Percentiles rank a stretch among this genome's conserved stretches.
Evolutionary conservation across 2,113 vertebrate species (phyloP).

Genomic region (Glaucidium brasilianum): DNA sequence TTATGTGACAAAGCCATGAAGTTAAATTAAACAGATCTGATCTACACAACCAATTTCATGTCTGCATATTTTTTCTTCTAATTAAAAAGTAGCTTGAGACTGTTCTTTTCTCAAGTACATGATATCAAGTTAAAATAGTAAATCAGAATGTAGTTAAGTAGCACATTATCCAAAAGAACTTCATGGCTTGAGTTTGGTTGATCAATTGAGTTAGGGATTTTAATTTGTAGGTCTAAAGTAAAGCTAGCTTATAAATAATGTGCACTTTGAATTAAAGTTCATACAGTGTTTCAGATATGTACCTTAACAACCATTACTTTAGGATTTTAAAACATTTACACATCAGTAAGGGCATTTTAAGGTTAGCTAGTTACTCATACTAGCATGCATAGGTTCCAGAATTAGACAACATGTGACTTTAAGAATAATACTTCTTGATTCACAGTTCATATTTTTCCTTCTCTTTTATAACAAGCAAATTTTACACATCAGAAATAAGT

Average conservation of each 20-base stretch:
- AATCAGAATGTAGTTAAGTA: constrained; percentile 5
- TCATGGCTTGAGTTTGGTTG: not conserved
- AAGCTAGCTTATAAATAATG: not conserved
- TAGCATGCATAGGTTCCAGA: not conserved
- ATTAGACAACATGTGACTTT: not conserved
- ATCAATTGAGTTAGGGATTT: not conserved
- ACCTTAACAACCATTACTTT: not conserved
- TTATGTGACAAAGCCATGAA: constrained; percentile 56
- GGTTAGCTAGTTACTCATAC: not conserved
- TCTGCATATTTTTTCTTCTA: constrained; percentile 27
- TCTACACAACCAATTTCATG: constrained; percentile 9
- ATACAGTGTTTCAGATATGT: not conserved
- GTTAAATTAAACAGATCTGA: constrained; percentile 66
- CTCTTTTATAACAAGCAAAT: not conserved
- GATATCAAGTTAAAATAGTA: not conserved
- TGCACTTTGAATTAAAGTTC: not conserved
- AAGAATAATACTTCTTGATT: not conserved
- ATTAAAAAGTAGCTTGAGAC: constrained; percentile 33
- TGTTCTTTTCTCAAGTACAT: not conserved
- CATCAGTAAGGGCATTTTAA: not conserved
- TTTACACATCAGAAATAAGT: not conserved
- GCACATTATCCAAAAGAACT: not conserved
- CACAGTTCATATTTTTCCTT: not conserved
- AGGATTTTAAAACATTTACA: not conserved
- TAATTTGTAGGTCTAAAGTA: not conserved